These are phyloP conservation scores for Sphenodon punctatus DNA, from an alignment of 2,797 vertebrate genomes.

Conservation along the genomic window DNA sequence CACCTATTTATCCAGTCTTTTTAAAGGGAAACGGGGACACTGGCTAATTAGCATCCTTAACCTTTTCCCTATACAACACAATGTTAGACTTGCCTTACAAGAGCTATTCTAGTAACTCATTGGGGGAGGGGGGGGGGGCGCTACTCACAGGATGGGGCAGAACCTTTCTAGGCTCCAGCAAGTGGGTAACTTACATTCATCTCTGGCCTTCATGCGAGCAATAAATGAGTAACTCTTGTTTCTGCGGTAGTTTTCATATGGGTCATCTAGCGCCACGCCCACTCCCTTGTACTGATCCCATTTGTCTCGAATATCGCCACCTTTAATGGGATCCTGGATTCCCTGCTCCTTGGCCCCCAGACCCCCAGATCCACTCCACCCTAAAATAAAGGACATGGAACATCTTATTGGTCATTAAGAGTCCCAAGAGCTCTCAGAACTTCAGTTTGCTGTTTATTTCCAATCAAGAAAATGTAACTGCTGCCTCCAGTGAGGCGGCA, in stretches of 20 bases:
- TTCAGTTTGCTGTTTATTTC: no score
- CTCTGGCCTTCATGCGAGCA: constrained; percentile 96
- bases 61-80: no score
- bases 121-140: no score
- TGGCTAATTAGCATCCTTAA: no score
- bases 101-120: no score
- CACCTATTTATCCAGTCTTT: constrained; percentile 6
- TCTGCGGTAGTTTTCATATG: constrained; percentile 95
- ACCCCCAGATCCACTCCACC: constrained; percentile 96
- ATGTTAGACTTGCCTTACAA: no score
- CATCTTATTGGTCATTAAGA: no score
- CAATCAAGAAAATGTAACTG: no score
- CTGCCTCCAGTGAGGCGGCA: no score
- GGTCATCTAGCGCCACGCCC: constrained; percentile 93
- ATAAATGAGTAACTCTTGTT: constrained; percentile 99
- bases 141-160: neutral
- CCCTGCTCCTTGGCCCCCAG: constrained; percentile 96
- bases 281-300: constrained; percentile 99
- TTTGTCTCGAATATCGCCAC: constrained; percentile 93
- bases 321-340: constrained; percentile 98
- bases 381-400: constrained; percentile 55
- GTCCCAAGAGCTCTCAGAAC: no score
- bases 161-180: neutral
- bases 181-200: constrained; percentile 86
- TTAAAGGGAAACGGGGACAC: no score